Evolutionary conservation across 30 jellyfish, hydroid and myxozoan genomes (phyloP).

Genomic region (Aurelia sp.): DNA sequence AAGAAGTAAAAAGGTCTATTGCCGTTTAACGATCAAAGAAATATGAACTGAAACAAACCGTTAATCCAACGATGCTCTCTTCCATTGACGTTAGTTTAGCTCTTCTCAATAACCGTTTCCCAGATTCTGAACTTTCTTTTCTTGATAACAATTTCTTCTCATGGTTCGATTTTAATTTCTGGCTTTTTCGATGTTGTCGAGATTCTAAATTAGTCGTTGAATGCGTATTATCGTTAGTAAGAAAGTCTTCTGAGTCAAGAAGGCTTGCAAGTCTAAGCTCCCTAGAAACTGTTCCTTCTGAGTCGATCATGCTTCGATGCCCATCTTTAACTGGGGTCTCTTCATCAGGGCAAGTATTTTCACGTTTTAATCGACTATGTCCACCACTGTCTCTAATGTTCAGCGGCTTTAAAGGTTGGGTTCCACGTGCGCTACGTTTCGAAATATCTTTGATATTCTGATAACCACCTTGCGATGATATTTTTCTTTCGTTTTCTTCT

Average conservation of each 20-base stretch:
- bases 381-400: conserved; percentile 46
- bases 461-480: conserved; percentile 11
- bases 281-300: neutral
- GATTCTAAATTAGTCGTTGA: conserved; percentile 52
- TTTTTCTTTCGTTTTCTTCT: conserved; percentile 27
- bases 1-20: too few relatives aligned
- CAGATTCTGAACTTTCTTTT: conserved; percentile 55
- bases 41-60: neutral
- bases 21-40: too few relatives aligned
- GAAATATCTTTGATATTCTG: conserved; percentile 7
- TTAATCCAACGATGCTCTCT: conserved; percentile 50
- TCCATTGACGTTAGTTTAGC: conserved; percentile 47
- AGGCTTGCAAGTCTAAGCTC: neutral
- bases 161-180: conserved; percentile 11
- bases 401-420: conserved; percentile 27
- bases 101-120: conserved; percentile 24
- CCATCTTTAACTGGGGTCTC: conserved; percentile 57
- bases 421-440: conserved; percentile 39
- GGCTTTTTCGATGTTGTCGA: conserved; percentile 41
- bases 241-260: neutral
- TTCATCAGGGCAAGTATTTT: conserved; percentile 29
- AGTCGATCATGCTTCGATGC: conserved; percentile 1
- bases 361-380: conserved; percentile 26
- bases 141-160: conserved; percentile 45
- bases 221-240: neutral